Evolutionary conservation across 2,888 invertebrate species (phyloP).

Genomic region (Epistrophella euchroma): DNA sequence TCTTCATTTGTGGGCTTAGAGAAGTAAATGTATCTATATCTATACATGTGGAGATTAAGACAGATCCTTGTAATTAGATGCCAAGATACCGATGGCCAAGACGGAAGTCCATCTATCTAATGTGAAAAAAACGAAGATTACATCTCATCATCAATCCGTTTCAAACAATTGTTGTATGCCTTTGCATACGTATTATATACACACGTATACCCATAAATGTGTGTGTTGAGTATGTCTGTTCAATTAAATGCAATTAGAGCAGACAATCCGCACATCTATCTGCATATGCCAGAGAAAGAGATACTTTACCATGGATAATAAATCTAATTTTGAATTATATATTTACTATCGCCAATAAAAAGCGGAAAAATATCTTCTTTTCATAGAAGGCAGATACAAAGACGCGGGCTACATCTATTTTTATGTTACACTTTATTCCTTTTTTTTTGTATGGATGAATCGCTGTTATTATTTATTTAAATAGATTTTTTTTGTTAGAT

Average conservation of each 20-base stretch:
- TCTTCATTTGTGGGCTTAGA: slow-evolving; percentile 25
- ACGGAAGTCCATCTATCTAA: slow-evolving; percentile 71
- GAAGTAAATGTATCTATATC: background rate
- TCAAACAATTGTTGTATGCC: slow-evolving; percentile 64
- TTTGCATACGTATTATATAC: background rate
- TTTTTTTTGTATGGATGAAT: slow-evolving; percentile 30
- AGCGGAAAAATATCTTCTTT: slow-evolving; percentile 50
- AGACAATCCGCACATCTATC: slow-evolving; percentile 59
- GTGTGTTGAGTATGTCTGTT: slow-evolving; percentile 45
- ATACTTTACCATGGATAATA: slow-evolving; percentile 58
- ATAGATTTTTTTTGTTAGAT: background rate
- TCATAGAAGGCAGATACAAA: slow-evolving; percentile 4
- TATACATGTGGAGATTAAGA: slow-evolving; percentile 56
- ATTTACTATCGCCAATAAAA: slow-evolving; percentile 75
- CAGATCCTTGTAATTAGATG: slow-evolving; percentile 75
- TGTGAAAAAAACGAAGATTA: slow-evolving; percentile 51
- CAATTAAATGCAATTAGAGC: slow-evolving; percentile 75
- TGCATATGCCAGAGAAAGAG: slow-evolving; percentile 27
- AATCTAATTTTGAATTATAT: slow-evolving; percentile 76
- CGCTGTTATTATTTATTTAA: slow-evolving; percentile 58
- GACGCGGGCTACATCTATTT: background rate
- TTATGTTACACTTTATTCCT: slow-evolving; percentile 41
- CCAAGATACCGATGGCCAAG: slow-evolving; percentile 69
- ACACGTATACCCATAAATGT: background rate
- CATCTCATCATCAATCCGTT: slow-evolving; percentile 75